phyloP scores from a whole-genome alignment of 1,140 invertebrate species.

The Oncopodura yosiiana region DNA sequence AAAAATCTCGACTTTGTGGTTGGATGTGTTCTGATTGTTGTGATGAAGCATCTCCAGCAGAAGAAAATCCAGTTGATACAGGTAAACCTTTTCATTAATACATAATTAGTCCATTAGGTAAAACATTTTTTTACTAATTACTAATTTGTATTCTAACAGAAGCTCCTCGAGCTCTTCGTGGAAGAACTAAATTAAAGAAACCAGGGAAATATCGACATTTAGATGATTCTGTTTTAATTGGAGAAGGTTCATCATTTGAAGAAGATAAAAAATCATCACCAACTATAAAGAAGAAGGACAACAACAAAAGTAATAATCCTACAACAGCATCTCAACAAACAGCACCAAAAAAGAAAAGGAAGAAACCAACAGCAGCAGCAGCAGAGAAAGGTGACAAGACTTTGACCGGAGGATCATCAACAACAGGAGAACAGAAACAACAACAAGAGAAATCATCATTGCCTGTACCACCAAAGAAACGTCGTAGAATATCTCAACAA shows the following conservation, averaged over 20 bases:
- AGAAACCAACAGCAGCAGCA: neutral
- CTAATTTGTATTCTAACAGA: too few relatives aligned
- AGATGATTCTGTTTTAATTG: constrained; percentile 1
- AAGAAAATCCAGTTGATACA: constrained; percentile 38
- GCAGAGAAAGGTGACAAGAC: neutral
- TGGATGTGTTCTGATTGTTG: constrained; percentile 86
- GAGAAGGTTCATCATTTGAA: neutral
- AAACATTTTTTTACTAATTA: too few relatives aligned
- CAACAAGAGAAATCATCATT: neutral
- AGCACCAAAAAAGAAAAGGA: constrained; percentile 3
- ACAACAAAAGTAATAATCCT: neutral
- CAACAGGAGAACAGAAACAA: neutral
- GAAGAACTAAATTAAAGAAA: constrained; percentile 29
- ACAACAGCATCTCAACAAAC: neutral
- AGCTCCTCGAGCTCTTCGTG: constrained; percentile 59
- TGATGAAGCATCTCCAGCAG: constrained; percentile 61
- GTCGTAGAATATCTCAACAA: neutral
- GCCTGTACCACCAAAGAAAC: neutral
- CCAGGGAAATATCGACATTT: constrained; percentile 25
- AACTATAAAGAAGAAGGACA: neutral
- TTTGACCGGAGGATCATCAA: neutral
- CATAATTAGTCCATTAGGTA: too few relatives aligned
- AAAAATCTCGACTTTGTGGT: constrained; percentile 84
- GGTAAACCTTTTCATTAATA: too few relatives aligned
- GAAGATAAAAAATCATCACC: neutral